A percentile compares a stretch with the other conserved stretches of the same genome.
Conservation (phyloP, 1,140 invertebrate species). For the Penaeus chinensis region DNA sequence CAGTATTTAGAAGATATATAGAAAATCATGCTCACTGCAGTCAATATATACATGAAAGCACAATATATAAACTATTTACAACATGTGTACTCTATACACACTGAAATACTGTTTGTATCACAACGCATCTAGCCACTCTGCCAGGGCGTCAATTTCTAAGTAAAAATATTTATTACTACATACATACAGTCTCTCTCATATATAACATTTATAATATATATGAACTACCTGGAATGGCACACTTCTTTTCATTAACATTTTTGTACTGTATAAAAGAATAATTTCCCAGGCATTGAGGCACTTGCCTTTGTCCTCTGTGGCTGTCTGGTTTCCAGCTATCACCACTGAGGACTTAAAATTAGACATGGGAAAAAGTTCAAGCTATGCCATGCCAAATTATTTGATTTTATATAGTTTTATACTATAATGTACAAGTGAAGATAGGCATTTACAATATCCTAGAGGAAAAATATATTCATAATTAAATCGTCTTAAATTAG, state of each 20-base stretch:
- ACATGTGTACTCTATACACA: slow-evolving; percentile 26
- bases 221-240: slow-evolving; percentile 47
- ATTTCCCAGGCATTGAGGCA: background rate
- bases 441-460: slow-evolving; percentile 9
- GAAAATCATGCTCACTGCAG: slow-evolving; percentile 25
- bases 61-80: slow-evolving; percentile 30
- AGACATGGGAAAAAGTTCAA: slow-evolving; percentile 1
- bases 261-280: slow-evolving; percentile 41
- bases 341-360: background rate
- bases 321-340: slow-evolving; percentile 1
- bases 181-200: slow-evolving; percentile 12
- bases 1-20: slow-evolving; percentile 9
- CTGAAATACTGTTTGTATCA: slow-evolving; percentile 50
- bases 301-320: background rate
- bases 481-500: background rate
- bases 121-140: slow-evolving; percentile 20
- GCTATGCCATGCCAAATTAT: slow-evolving; percentile 33
- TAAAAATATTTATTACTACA: slow-evolving; percentile 35
- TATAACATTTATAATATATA: slow-evolving; percentile 39
- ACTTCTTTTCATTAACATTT: slow-evolving; percentile 29
- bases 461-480: background rate
- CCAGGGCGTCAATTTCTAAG: slow-evolving; percentile 11
- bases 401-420: slow-evolving; percentile 28
- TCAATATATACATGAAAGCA: slow-evolving; percentile 38
- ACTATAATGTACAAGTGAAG: slow-evolving; percentile 18